Evolutionary conservation across 2,113 vertebrate species (phyloP).

Genomic region (Anhinga rufa): DNA sequence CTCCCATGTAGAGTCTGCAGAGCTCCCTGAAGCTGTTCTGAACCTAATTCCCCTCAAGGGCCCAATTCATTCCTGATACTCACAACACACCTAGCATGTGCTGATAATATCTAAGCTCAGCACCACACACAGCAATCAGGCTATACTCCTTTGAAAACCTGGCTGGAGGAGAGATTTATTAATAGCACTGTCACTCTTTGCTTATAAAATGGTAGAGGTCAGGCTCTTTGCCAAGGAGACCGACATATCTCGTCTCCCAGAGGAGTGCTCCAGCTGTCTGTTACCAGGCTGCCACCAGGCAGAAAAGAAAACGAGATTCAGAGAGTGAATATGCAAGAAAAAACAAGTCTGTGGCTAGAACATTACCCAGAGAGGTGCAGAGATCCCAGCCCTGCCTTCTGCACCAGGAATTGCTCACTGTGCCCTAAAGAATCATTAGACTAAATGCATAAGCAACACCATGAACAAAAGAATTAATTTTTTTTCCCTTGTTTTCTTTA

Average conservation of each 20-base stretch:
- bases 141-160: not conserved
- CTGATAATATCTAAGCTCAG: not conserved
- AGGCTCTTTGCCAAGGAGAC: conserved; percentile 39
- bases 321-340: not conserved
- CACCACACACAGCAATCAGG: not conserved
- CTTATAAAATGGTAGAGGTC: conserved; percentile 42
- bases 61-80: not conserved
- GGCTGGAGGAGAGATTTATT: conserved; percentile 7
- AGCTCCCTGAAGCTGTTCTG: not conserved
- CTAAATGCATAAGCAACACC: not conserved
- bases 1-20: not conserved
- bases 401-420: not conserved
- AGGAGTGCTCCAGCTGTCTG: conserved; percentile 24
- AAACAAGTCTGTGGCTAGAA: not conserved
- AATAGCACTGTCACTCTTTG: conserved; percentile 23
- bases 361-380: not conserved
- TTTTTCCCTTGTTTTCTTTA: not conserved
- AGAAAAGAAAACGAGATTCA: conserved; percentile 25
- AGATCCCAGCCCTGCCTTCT: not conserved
- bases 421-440: not conserved
- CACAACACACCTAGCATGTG: not conserved
- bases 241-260: not conserved
- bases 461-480: not conserved
- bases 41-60: not conserved
- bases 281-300: conserved; percentile 32